Conservation (phyloP, 92 coral and sea anemone species). For the Epizoanthus fatuus region DNA sequence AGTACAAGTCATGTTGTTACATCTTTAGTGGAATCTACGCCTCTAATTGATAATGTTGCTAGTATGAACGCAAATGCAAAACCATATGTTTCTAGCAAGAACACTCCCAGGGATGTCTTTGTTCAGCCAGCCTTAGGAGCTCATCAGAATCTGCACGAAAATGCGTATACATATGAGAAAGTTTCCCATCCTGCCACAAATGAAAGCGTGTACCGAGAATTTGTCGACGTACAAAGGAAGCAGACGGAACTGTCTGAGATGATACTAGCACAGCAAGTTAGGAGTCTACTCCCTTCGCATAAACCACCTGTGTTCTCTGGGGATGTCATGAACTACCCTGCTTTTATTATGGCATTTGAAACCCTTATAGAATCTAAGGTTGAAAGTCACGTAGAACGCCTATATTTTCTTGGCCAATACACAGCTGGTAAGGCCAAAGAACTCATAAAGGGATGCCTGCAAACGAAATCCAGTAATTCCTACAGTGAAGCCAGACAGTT, state of each 20-base stretch:
- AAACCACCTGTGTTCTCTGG: constrained; percentile 78
- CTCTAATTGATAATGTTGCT: too few relatives aligned
- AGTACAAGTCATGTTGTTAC: too few relatives aligned
- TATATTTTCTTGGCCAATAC: too few relatives aligned
- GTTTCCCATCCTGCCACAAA: neutral
- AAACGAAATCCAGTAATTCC: constrained; percentile 53
- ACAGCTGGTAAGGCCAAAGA: constrained; percentile 67
- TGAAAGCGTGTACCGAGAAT: constrained; percentile 37
- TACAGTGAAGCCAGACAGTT: constrained; percentile 12
- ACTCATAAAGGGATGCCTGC: constrained; percentile 68
- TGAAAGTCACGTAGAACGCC: too few relatives aligned
- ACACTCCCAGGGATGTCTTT: too few relatives aligned
- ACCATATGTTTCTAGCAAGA: too few relatives aligned
- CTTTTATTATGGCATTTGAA: constrained; percentile 74
- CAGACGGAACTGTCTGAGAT: constrained; percentile 68
- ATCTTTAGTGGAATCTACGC: too few relatives aligned
- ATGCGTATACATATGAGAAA: too few relatives aligned
- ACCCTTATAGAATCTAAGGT: too few relatives aligned
- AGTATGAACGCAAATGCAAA: too few relatives aligned
- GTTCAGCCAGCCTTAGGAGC: too few relatives aligned
- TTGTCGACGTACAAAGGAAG: constrained; percentile 55
- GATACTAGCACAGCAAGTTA: constrained; percentile 68
- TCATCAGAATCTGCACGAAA: too few relatives aligned
- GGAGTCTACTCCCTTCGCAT: constrained; percentile 68
- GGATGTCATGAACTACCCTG: constrained; percentile 68